phyloP scores from a whole-genome alignment of 1,140 invertebrate species.

The Berghia stephanieae region DNA sequence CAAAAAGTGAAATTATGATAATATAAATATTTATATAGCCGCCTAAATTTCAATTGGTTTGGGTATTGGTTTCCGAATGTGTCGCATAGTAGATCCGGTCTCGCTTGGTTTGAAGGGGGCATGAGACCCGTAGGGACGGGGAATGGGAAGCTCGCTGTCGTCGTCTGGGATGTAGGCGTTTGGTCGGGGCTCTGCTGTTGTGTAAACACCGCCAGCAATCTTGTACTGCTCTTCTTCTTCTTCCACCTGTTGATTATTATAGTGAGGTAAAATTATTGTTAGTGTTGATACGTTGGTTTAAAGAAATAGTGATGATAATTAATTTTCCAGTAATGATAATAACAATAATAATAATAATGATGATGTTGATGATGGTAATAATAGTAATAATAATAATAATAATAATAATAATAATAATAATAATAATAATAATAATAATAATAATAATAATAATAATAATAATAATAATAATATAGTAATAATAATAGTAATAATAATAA shows the following conservation, averaged over 20 bases:
- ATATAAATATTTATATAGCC: too few relatives aligned
- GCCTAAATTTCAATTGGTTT: constrained; percentile 68
- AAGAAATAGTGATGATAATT: too few relatives aligned
- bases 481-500: too few relatives aligned
- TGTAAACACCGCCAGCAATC: constrained; percentile 60
- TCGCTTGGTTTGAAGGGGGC: constrained; percentile 67
- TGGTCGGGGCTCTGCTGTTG: constrained; percentile 66
- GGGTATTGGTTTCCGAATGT: constrained; percentile 66
- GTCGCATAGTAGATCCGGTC: constrained; percentile 64
- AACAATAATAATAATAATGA: background rate
- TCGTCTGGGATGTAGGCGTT: constrained; percentile 68
- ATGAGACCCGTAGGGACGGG: constrained; percentile 65
- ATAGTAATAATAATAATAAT: background rate
- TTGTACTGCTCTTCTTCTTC: constrained; percentile 64
- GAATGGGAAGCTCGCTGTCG: constrained; percentile 66
- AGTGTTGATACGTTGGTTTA: background rate
- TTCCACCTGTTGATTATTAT: constrained; percentile 55
- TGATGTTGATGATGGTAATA: background rate
- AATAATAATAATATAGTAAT: too few relatives aligned
- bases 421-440: background rate
- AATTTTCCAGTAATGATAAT: too few relatives aligned
- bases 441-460: background rate
- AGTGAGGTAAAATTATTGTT: background rate
- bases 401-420: background rate
- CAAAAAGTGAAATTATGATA: too few relatives aligned